phyloP scores from a whole-genome alignment of 2,113 vertebrate species.

The Alouatta palliata region DNA sequence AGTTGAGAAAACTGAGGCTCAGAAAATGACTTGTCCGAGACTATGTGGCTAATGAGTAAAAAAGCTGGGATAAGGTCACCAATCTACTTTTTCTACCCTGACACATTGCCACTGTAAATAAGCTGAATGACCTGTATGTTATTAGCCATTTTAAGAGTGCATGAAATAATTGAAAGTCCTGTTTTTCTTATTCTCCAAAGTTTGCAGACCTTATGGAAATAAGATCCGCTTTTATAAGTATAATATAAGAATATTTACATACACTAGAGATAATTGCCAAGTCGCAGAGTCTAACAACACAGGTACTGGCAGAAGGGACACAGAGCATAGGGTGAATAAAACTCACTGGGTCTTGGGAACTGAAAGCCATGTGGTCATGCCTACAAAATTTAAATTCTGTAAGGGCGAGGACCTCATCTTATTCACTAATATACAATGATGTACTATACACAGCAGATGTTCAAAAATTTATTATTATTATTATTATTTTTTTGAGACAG shows the following conservation, averaged over 20 bases:
- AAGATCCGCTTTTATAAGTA: background rate
- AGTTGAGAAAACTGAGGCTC: background rate
- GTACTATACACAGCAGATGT: background rate
- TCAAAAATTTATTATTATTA: background rate
- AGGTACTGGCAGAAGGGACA: background rate
- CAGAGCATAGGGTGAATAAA: background rate
- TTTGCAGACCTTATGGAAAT: background rate
- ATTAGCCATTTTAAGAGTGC: background rate
- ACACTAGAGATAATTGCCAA: background rate
- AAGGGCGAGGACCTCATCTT: background rate
- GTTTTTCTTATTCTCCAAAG: background rate
- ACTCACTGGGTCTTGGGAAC: background rate
- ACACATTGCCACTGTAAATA: background rate
- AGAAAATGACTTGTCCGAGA: background rate
- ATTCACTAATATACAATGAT: background rate
- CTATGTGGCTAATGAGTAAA: background rate
- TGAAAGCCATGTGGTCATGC: background rate
- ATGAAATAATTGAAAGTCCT: background rate
- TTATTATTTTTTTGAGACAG: too few relatives aligned
- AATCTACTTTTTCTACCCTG: background rate
- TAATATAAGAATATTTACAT: background rate
- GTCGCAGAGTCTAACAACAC: background rate
- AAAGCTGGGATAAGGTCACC: background rate
- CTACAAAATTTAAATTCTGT: background rate
- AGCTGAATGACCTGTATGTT: background rate